Percentiles rank a stretch among this genome's conserved stretches.
These are phyloP conservation scores for Theocolax elegans DNA, from an alignment of 1,140 invertebrate species.

Conservation along the genomic window DNA sequence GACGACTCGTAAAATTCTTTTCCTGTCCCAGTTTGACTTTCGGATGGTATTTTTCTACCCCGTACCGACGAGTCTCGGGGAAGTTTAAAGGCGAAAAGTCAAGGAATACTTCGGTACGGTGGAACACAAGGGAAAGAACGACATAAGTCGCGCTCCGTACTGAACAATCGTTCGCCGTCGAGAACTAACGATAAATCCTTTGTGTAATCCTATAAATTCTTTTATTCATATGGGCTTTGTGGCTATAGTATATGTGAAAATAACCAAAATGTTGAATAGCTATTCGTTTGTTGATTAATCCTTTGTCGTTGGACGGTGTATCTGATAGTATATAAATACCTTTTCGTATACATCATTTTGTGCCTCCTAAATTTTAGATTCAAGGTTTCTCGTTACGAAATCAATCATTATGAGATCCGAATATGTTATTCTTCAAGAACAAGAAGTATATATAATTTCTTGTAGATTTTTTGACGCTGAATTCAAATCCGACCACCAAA, in stretches of 20 bases:
- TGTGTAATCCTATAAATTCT: slow-evolving; percentile 9
- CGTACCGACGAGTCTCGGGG: not conserved
- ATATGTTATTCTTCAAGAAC: too few species aligned
- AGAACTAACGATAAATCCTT: slow-evolving; percentile 26
- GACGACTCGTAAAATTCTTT: not conserved
- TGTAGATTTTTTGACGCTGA: slow-evolving; percentile 19
- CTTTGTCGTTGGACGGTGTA: too few species aligned
- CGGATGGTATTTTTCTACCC: not conserved
- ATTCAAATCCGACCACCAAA: not conserved
- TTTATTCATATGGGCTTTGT: too few species aligned
- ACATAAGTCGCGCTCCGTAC: not conserved
- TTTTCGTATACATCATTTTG: too few species aligned
- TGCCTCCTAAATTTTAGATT: too few species aligned
- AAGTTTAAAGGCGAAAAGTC: slow-evolving; percentile 5
- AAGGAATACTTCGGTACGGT: not conserved
- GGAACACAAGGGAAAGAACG: not conserved
- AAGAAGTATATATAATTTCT: too few species aligned
- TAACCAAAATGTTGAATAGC: too few species aligned
- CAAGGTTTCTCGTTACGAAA: too few species aligned
- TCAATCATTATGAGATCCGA: too few species aligned
- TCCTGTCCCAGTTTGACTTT: not conserved
- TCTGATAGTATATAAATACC: too few species aligned
- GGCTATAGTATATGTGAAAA: too few species aligned
- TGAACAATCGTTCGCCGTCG: slow-evolving; percentile 5
- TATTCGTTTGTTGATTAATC: too few species aligned